Evolutionary conservation across 2,888 invertebrate species (phyloP).

Genomic region (Sarcophaga carnaria): DNA sequence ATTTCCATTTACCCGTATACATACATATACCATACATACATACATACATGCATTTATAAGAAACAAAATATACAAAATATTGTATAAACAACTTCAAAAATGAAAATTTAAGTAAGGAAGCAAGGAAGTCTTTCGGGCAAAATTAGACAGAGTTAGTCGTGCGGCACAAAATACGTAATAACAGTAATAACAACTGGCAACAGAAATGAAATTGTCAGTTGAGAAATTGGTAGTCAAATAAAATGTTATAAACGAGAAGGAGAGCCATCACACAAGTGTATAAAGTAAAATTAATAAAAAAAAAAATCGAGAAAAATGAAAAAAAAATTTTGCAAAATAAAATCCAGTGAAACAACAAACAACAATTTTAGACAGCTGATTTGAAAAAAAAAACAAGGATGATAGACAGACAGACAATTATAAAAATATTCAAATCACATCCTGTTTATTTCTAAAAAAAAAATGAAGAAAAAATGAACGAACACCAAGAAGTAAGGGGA

Average conservation of each 20-base stretch:
- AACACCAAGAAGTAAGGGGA: neutral
- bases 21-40: neutral
- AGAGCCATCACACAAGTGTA: neutral
- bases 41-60: neutral
- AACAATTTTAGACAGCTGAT: neutral
- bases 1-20: neutral
- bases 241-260: slow-evolving; percentile 13
- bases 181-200: slow-evolving; percentile 27
- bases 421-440: slow-evolving; percentile 30
- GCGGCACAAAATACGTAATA: neutral
- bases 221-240: slow-evolving; percentile 19
- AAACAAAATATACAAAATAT: slow-evolving; percentile 5
- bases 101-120: neutral
- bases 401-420: slow-evolving; percentile 23
- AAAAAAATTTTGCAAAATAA: neutral
- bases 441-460: neutral
- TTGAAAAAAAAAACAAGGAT: neutral
- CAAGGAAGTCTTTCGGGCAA: neutral
- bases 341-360: neutral
- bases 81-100: neutral
- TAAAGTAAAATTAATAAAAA: neutral
- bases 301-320: neutral
- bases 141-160: neutral
- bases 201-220: slow-evolving; percentile 27
- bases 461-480: neutral